Conservation (phyloP, 2,888 invertebrate genomes). For the Netelia inedita region DNA sequence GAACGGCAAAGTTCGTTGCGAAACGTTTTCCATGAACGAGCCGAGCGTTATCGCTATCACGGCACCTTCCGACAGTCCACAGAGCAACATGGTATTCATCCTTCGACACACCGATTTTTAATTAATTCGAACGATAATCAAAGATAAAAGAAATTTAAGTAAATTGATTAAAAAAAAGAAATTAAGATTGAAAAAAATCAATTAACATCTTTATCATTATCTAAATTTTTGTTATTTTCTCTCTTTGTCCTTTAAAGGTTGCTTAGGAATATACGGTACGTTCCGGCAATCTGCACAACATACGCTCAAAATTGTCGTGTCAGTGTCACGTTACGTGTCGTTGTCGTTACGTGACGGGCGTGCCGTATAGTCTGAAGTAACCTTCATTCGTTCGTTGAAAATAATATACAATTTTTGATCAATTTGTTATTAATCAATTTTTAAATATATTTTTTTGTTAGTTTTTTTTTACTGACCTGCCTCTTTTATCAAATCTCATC, state of each 20-base stretch:
- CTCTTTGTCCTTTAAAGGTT: no score
- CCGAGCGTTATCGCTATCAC: conserved; percentile 48
- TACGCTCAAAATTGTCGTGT: no score
- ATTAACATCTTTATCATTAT: neutral
- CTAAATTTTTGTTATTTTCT: neutral
- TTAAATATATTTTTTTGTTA: neutral
- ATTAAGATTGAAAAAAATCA: neutral
- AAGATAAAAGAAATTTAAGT: neutral
- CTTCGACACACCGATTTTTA: conserved; percentile 28
- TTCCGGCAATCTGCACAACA: no score
- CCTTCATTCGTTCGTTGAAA: no score
- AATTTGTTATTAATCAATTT: neutral
- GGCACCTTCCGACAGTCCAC: conserved; percentile 48
- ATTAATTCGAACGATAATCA: neutral
- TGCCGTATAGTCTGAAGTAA: no score
- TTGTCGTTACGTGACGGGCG: no score
- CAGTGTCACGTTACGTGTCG: no score
- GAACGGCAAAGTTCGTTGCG: conserved; percentile 54
- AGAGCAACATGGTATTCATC: conserved; percentile 45
- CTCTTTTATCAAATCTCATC: conserved; percentile 35
- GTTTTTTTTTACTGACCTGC: conserved; percentile 51
- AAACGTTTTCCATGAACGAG: conserved; percentile 50
- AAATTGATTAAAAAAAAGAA: neutral
- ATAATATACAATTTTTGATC: no score
- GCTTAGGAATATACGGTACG: no score